Evolutionary conservation across 2,113 vertebrate genomes (phyloP), one percentile per base, ranked within the genome.

Genomic region (Riparia riparia): DNA sequence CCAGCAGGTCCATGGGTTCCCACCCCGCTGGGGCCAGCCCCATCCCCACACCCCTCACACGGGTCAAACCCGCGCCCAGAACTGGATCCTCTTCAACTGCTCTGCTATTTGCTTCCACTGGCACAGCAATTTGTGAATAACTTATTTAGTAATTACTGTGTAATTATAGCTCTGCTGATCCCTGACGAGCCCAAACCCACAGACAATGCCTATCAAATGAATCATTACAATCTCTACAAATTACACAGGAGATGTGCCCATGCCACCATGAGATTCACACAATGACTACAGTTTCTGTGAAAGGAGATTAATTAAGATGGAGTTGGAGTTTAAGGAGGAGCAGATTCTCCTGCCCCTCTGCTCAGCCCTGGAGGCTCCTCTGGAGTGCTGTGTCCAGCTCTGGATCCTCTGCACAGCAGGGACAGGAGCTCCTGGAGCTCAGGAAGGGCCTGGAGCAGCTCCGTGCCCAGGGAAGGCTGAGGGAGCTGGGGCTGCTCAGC

Each of bases 131-230:
- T 93, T 92, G 73, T 79, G 89, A 92, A 65, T 69, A 91, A 93
- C 66, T 87, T 95, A 88, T 96, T 97, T 90, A 82, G 93, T 92
- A 96, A 97, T 97, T 97, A 93, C 74, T 24, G 39, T 8, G 13
- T 97, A 97, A 97, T 97, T 95, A 96, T 34, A 91, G 91, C 90
- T 93, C 92, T 92, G 79, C 91, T 91, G 91, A 96, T 96, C 95
- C 93, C 94, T 82, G 90, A 91, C 93, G 95, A 97, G 97, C 96
- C 63, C 34, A 96, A 95, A 88, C 65, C 94, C 88, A 63, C 95
- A 95, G 95, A 95, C 96, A 96, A 95, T 96, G 94, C 87, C 91
- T 90, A 93, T 95, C 91, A 97, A 97, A 97, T 82, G 94, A 97
- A 95, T 97, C 93, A 91, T 93, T 92, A 92, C 89, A 92, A 96